Evolutionary conservation across 2,113 vertebrate genomes (phyloP).

Genomic region (Myotis lucifugus): DNA sequence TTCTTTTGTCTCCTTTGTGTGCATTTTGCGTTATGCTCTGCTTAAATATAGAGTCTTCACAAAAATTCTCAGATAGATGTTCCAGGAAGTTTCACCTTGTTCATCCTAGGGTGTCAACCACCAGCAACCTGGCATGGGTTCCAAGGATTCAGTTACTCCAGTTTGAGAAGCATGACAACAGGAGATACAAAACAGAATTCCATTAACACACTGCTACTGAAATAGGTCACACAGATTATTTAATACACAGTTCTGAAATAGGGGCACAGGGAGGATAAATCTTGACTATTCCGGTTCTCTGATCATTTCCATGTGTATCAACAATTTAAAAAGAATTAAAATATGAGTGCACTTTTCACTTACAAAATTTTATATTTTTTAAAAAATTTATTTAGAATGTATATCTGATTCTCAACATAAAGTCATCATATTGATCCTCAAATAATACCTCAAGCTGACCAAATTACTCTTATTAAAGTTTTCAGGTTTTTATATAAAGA

Average conservation of each 20-base stretch:
- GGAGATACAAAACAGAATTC: neutral
- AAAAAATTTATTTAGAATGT: neutral
- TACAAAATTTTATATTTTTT: neutral
- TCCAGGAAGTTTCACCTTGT: neutral
- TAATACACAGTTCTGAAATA: neutral
- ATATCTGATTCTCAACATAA: neutral
- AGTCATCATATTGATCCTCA: neutral
- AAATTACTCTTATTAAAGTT: neutral
- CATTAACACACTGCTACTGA: neutral
- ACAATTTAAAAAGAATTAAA: conserved; percentile 20
- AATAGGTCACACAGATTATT: neutral
- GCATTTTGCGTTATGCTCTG: neutral
- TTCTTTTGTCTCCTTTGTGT: neutral
- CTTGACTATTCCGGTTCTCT: neutral
- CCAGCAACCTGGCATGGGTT: neutral
- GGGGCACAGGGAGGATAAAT: neutral
- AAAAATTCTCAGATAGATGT: neutral
- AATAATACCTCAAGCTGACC: neutral
- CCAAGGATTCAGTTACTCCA: neutral
- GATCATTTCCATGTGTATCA: neutral
- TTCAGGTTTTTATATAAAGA: neutral
- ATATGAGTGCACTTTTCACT: neutral
- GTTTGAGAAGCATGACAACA: neutral
- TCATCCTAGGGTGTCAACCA: neutral
- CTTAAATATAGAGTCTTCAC: neutral